These are phyloP conservation scores for Grus americana DNA, from an alignment of 2,113 vertebrate genomes.

Conservation along the genomic window DNA sequence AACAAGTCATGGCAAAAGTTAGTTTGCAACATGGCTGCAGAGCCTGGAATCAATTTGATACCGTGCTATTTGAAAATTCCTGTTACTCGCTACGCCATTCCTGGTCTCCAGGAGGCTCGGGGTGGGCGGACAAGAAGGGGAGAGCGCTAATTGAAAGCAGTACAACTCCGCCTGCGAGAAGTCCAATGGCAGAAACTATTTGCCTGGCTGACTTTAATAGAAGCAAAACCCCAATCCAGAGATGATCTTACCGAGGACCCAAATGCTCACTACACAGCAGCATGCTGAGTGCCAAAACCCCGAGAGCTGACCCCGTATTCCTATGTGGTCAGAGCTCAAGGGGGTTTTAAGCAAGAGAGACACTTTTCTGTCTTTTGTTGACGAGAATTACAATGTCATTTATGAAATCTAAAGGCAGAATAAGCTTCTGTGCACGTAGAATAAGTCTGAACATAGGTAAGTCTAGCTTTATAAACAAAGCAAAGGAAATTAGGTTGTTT, in stretches of 20 bases:
- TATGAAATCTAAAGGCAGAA: neutral
- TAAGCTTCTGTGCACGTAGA: neutral
- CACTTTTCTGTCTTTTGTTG: neutral
- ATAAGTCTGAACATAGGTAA: neutral
- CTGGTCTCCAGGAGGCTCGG: neutral
- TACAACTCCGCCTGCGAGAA: neutral
- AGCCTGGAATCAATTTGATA: conserved; percentile 16
- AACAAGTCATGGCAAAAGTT: neutral
- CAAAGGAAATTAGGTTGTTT: neutral
- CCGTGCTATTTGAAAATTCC: neutral
- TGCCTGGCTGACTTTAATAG: neutral
- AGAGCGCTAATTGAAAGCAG: conserved; percentile 14
- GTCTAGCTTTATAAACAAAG: neutral
- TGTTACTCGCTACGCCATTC: neutral
- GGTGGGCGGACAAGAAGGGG: fast-evolving
- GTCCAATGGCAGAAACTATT: neutral
- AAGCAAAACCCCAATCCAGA: neutral
- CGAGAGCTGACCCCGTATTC: neutral
- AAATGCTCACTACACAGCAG: neutral
- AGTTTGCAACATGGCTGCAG: neutral
- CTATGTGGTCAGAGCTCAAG: neutral
- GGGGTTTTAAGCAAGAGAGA: neutral
- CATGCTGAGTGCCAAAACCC: neutral
- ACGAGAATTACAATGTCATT: neutral
- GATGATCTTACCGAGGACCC: neutral